Conservation (phyloP, 2,113 vertebrate species). For the Paradisaea rubra region DNA sequence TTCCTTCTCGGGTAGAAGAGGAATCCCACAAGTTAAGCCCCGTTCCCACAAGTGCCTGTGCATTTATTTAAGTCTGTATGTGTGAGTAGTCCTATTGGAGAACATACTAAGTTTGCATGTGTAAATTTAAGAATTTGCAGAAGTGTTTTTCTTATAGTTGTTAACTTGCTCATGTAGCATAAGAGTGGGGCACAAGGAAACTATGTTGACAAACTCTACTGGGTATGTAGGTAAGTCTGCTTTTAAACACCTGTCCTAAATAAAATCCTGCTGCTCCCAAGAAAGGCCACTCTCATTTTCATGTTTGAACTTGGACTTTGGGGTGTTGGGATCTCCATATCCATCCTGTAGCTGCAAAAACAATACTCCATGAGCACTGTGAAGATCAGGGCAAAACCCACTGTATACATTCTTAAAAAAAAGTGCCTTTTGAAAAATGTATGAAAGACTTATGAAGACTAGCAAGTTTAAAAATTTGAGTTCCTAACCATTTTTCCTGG, state of each 20-base stretch:
- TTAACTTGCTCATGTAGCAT: background rate
- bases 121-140: background rate
- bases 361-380: background rate
- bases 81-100: fast-evolving
- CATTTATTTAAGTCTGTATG: background rate
- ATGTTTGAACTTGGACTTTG: background rate
- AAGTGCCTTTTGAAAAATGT: background rate
- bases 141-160: background rate
- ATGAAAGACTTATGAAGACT: background rate
- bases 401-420: background rate
- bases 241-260: background rate
- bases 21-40: background rate
- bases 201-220: background rate
- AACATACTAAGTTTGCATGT: background rate
- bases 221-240: background rate
- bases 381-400: background rate
- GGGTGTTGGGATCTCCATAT: background rate
- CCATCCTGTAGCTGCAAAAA: background rate
- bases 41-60: background rate
- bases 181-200: background rate
- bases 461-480: background rate
- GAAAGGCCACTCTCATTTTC: background rate
- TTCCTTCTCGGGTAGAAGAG: background rate
- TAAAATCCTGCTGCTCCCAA: background rate
- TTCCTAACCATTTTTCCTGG: background rate